Conservation (phyloP, 2,113 vertebrate genomes). For the Oxygymnocypris stewartii region DNA sequence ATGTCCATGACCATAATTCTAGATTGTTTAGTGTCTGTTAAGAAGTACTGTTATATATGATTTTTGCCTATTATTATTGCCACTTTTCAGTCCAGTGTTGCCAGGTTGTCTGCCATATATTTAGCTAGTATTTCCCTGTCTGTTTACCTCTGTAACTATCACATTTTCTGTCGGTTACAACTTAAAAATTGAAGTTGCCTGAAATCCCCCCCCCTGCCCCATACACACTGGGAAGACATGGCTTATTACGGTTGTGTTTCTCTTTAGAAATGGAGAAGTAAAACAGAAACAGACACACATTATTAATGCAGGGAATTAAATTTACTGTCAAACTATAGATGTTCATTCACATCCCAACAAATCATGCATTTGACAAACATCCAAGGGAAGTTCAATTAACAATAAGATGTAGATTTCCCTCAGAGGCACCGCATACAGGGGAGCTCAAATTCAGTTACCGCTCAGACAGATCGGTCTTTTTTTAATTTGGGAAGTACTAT, state of each 20-base stretch:
- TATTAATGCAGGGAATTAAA: constrained; percentile 52
- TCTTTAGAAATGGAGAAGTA: background rate
- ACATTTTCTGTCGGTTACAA: background rate
- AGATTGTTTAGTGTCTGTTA: too few relatives aligned
- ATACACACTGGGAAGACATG: background rate
- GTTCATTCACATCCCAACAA: constrained; percentile 26
- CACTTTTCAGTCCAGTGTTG: too few relatives aligned
- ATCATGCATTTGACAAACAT: constrained; percentile 48
- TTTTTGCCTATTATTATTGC: too few relatives aligned
- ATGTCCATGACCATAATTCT: too few relatives aligned
- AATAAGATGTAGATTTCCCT: constrained; percentile 34
- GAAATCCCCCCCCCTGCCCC: background rate
- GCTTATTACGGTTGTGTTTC: background rate
- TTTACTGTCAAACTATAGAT: constrained; percentile 63
- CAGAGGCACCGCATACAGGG: constrained; percentile 61
- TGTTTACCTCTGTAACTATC: background rate
- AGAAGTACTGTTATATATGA: too few relatives aligned
- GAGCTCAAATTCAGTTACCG: background rate
- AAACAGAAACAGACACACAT: constrained; percentile 40
- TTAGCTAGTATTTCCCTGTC: too few relatives aligned
- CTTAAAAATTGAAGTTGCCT: background rate
- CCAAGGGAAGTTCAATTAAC: constrained; percentile 52
- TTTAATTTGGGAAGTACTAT: background rate
- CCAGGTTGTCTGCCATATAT: too few relatives aligned
- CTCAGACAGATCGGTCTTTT: background rate